Conservation (phyloP, 2,888 invertebrate species). For the Protonemura montana region DNA sequence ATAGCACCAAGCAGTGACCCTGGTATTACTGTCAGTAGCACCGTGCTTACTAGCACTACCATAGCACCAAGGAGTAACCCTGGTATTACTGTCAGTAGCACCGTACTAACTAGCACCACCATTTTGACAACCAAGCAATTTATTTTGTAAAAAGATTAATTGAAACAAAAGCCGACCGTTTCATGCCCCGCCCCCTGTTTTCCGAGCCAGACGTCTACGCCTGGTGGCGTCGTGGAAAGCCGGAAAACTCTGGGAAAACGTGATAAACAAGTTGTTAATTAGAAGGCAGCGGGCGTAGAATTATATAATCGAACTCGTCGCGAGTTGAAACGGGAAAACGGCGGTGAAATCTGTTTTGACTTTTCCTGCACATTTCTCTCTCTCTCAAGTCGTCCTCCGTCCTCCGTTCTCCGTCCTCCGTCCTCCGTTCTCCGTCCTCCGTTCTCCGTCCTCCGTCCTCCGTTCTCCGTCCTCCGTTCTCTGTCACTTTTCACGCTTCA, state of each 20-base stretch:
- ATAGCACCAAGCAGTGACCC: no score
- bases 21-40: no score
- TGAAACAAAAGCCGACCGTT: no score
- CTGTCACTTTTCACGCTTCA: no score
- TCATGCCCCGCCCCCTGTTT: no score
- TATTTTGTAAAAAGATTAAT: no score
- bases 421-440: neutral
- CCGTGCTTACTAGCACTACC: no score
- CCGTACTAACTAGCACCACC: no score
- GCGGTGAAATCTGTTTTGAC: slow-evolving; percentile 3
- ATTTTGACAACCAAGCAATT: no score
- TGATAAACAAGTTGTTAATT: neutral
- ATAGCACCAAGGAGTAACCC: no score
- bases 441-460: neutral
- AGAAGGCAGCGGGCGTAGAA: neutral
- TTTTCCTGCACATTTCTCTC: neutral
- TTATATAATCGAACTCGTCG: neutral
- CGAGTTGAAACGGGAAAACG: neutral
- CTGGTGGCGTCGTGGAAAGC: neutral
- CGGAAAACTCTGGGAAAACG: neutral
- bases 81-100: no score
- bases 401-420: neutral
- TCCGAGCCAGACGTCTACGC: neutral
- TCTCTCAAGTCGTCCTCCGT: no score
- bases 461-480: neutral